Percentiles rank a stretch among this genome's conserved stretches.
Evolutionary conservation across 2,113 vertebrate species (phyloP).

Genomic region (Rhinopomastus cyanomelas): DNA sequence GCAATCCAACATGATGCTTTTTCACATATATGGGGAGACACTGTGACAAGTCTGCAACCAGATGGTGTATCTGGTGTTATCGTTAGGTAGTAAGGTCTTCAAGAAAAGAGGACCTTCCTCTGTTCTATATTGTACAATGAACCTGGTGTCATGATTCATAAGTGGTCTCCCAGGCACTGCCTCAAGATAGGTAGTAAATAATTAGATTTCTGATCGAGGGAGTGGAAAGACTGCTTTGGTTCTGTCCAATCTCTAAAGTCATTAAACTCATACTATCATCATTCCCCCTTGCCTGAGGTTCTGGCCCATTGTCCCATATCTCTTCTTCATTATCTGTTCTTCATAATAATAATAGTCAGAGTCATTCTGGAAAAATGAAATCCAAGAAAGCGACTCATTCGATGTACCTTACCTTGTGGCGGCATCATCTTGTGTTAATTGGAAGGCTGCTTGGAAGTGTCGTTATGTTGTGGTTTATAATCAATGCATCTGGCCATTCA

Average conservation of each 20-base stretch:
- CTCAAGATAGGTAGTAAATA: not conserved
- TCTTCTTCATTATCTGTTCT: not conserved
- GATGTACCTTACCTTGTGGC: not conserved
- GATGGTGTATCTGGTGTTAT: not conserved
- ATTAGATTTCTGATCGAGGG: constrained; percentile 12
- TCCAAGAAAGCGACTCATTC: not conserved
- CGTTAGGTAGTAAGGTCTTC: not conserved
- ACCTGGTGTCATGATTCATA: not conserved
- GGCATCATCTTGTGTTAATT: constrained; percentile 44
- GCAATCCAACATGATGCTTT: not conserved
- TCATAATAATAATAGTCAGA: not conserved
- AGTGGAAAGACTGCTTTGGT: not conserved
- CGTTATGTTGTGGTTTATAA: constrained; percentile 33
- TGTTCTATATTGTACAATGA: not conserved
- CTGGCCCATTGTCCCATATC: not conserved
- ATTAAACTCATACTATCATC: not conserved
- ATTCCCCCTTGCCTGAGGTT: not conserved
- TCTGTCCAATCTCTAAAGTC: not conserved
- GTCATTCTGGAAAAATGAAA: not conserved
- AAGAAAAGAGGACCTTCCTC: not conserved
- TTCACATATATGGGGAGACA: not conserved
- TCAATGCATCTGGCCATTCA: constrained; percentile 38
- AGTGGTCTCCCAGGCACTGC: not conserved
- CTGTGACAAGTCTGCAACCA: not conserved
- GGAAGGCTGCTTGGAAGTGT: constrained; percentile 16